These are phyloP conservation scores for Dasypogon diadema DNA, from an alignment of 2,888 invertebrate species.

Conservation along the genomic window DNA sequence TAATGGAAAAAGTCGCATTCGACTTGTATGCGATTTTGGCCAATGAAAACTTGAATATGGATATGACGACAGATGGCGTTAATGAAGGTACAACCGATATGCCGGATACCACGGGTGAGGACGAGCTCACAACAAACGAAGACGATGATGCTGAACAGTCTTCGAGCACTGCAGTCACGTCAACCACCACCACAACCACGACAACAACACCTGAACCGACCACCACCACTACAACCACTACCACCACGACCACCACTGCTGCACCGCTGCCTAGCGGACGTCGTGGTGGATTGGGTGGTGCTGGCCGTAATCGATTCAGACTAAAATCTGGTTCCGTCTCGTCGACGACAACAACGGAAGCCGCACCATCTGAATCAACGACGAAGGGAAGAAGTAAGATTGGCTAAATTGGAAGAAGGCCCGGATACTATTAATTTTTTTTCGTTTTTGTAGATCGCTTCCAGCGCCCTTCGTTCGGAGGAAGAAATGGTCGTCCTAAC, in stretches of 20 bases:
- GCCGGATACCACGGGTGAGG: constrained; percentile 47
- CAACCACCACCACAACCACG: constrained; percentile 70
- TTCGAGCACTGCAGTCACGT: constrained; percentile 71
- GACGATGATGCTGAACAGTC: constrained; percentile 66
- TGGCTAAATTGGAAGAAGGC: background rate
- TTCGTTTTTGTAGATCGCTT: constrained; percentile 63
- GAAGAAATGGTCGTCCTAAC: constrained; percentile 59
- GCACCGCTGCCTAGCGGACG: constrained; percentile 63
- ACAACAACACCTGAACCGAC: constrained; percentile 70
- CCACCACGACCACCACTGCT: constrained; percentile 71
- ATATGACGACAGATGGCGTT: constrained; percentile 66
- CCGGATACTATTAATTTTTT: no score
- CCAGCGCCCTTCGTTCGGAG: constrained; percentile 67
- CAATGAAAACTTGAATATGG: constrained; percentile 74
- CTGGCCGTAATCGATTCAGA: constrained; percentile 67
- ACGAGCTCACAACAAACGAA: constrained; percentile 31
- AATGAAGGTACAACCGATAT: constrained; percentile 62
- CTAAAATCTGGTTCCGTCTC: constrained; percentile 64
- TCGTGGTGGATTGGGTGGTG: constrained; percentile 61
- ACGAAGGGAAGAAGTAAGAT: constrained; percentile 63
- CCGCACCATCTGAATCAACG: constrained; percentile 69
- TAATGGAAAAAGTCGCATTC: constrained; percentile 85
- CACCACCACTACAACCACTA: constrained; percentile 72
- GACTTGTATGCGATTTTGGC: constrained; percentile 85
- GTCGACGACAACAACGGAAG: constrained; percentile 67